These are phyloP conservation scores for Thryonomys swinderianus DNA, from an alignment of 2,113 vertebrate species.

Conservation along the genomic window DNA sequence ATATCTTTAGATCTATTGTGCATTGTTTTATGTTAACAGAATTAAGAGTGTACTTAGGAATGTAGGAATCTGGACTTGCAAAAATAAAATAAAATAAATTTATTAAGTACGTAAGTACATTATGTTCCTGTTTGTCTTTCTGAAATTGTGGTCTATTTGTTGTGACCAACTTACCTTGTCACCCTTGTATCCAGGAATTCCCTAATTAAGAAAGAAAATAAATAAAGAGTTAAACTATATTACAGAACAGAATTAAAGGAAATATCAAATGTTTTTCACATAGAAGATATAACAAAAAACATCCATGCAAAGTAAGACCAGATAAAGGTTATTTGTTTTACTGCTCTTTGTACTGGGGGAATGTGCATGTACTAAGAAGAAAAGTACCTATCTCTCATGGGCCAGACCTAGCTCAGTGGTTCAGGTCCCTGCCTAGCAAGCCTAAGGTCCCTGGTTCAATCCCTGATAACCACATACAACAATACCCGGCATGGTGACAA, in stretches of 20 bases:
- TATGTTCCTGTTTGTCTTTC: constrained; percentile 54
- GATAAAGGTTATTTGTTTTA: not conserved
- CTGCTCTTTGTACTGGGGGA: not conserved
- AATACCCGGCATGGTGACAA: too few species aligned
- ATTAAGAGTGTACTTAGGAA: not conserved
- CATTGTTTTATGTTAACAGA: constrained; percentile 19
- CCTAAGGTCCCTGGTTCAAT: too few species aligned
- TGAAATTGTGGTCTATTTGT: constrained; percentile 43
- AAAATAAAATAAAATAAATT: constrained; percentile 19
- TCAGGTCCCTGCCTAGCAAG: too few species aligned
- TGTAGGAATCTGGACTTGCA: not conserved
- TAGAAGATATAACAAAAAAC: constrained; percentile 46
- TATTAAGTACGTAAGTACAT: not conserved
- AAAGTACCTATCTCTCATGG: not conserved
- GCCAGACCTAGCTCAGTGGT: too few species aligned
- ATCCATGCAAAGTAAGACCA: constrained; percentile 1
- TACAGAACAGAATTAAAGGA: not conserved
- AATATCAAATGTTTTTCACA: not conserved
- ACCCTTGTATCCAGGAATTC: constrained; percentile 90
- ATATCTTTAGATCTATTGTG: not conserved
- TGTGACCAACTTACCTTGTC: constrained; percentile 88
- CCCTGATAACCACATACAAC: too few species aligned
- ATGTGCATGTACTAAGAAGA: not conserved
- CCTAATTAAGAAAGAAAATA: constrained; percentile 83
- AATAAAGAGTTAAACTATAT: constrained; percentile 35